Conservation (phyloP, 2,797 vertebrate species). For the Tinamus major region DNA sequence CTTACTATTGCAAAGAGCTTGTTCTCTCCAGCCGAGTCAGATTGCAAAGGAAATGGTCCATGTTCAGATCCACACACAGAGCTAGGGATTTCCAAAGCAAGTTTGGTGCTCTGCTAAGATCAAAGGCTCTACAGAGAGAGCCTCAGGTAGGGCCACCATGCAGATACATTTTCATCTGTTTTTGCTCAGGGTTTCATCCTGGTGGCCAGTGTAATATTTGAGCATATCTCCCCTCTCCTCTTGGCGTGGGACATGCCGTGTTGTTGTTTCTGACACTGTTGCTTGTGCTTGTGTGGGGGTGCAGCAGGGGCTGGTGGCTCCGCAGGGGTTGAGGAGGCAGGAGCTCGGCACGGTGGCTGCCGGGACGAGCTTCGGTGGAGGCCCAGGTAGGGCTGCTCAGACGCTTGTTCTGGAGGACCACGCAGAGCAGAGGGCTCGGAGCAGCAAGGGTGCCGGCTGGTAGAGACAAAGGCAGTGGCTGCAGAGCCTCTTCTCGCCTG, state of each 20-base stretch:
- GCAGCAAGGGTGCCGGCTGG: background rate
- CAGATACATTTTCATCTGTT: background rate
- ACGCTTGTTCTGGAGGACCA: background rate
- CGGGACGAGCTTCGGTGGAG: too few relatives aligned
- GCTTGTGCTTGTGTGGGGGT: accelerated
- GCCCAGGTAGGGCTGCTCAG: background rate
- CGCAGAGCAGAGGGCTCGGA: background rate
- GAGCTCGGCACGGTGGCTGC: background rate
- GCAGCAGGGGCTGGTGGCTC: background rate
- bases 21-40: background rate
- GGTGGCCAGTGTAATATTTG: background rate
- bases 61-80: background rate
- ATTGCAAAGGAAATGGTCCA: background rate
- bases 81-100: background rate
- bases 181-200: background rate
- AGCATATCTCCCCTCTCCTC: background rate
- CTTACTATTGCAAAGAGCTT: background rate
- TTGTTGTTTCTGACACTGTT: background rate
- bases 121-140: background rate
- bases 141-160: background rate
- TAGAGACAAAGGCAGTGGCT: background rate
- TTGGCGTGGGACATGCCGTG: background rate
- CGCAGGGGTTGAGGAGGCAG: background rate
- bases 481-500: background rate
- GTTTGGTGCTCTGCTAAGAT: background rate